Percentiles rank a stretch among this genome's conserved stretches.
These are phyloP conservation scores for Sitodiplosis mosellana DNA, from an alignment of 1,140 invertebrate species.

Conservation along the genomic window DNA sequence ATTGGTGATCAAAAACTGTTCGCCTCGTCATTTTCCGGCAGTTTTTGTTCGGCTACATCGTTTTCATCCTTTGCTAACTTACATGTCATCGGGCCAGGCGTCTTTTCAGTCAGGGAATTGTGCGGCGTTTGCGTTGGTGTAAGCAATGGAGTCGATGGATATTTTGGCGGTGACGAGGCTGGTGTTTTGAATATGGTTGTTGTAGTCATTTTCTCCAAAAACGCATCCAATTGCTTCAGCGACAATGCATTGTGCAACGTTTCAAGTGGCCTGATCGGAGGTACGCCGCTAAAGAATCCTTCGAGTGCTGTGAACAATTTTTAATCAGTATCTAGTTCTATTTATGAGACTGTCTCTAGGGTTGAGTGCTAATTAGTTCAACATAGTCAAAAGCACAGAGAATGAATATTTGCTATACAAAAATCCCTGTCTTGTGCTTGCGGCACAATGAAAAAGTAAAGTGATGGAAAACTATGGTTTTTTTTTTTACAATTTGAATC, in stretches of 20 bases:
- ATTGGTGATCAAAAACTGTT: neutral
- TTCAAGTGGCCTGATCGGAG: constrained; percentile 82
- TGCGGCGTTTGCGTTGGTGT: constrained; percentile 20
- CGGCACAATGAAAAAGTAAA: too few species aligned
- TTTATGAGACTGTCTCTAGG: too few species aligned
- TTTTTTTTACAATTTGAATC: too few species aligned
- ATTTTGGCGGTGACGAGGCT: constrained; percentile 47
- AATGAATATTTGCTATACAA: neutral
- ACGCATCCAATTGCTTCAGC: constrained; percentile 70
- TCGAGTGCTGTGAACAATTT: constrained; percentile 4
- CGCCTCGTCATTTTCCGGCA: constrained; percentile 5
- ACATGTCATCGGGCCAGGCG: constrained; percentile 2
- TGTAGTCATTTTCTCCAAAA: constrained; percentile 65
- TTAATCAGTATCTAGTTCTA: too few species aligned
- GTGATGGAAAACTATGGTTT: too few species aligned
- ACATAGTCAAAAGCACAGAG: neutral
- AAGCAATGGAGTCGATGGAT: constrained; percentile 33
- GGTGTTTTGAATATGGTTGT: constrained; percentile 47
- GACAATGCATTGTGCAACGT: constrained; percentile 91
- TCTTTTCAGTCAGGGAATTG: constrained; percentile 19
- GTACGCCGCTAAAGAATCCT: constrained; percentile 72
- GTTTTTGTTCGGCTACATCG: constrained; percentile 23
- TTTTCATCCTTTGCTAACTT: constrained; percentile 17
- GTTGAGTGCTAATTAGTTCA: neutral
- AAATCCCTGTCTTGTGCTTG: neutral